These are phyloP conservation scores for Furcula furcula DNA, from an alignment of 2,888 invertebrate species.

Conservation along the genomic window DNA sequence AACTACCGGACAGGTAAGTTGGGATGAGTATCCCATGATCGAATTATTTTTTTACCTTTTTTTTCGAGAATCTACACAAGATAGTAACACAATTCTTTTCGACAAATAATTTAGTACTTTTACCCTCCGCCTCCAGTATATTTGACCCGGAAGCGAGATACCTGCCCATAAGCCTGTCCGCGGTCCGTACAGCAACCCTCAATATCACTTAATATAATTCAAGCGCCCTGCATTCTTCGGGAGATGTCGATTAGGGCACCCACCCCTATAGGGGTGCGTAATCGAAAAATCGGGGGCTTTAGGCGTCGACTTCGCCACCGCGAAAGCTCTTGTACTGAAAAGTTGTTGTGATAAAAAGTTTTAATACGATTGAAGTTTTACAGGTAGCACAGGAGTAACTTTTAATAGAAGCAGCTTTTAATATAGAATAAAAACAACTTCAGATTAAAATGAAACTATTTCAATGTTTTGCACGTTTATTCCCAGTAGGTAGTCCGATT, in stretches of 20 bases:
- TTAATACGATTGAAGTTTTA: constrained; percentile 1
- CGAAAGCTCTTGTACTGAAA: not conserved
- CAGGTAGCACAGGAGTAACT: not conserved
- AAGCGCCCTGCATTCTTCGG: constrained; percentile 4
- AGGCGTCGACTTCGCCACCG: no score
- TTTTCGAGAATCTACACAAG: no score
- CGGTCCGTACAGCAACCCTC: constrained; percentile 1
- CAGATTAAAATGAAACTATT: no score
- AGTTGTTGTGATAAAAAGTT: not conserved
- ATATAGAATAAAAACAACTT: no score
- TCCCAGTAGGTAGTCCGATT: no score
- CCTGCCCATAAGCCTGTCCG: not conserved
- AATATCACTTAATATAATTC: constrained; percentile 9
- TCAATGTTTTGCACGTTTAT: no score
- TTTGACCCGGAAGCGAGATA: not conserved
- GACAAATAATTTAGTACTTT: not conserved
- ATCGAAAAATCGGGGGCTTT: not conserved
- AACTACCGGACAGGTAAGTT: no score
- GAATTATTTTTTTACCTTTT: no score
- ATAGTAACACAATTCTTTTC: no score
- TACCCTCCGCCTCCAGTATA: not conserved
- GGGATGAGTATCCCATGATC: no score
- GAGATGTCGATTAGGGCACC: constrained; percentile 4
- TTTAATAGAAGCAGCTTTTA: no score
- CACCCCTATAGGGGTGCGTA: constrained; percentile 1